Evolutionary conservation across 2,113 vertebrate species (phyloP).

Genomic region (Eidolon helvum): DNA sequence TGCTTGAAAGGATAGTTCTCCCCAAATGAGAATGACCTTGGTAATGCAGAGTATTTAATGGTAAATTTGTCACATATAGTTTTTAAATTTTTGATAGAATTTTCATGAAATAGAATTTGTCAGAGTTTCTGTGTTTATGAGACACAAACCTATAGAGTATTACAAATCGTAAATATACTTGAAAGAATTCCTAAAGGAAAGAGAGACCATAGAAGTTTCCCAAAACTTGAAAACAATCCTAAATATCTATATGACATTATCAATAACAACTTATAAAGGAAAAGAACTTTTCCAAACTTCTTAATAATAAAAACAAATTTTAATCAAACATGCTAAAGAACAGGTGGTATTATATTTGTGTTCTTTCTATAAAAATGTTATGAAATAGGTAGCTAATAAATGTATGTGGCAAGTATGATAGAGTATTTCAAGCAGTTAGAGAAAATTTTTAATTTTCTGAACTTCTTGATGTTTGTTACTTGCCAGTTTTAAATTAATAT

Average conservation of each 20-base stretch:
- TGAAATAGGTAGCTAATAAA: background rate
- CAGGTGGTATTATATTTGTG: background rate
- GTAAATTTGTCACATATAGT: background rate
- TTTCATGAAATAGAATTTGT: background rate
- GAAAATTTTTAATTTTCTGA: background rate
- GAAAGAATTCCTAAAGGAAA: background rate
- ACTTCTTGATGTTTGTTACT: background rate
- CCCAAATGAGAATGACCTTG: background rate
- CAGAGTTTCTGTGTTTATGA: background rate
- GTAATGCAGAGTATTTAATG: background rate
- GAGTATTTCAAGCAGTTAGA: background rate
- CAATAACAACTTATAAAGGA: background rate
- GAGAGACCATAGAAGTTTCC: background rate
- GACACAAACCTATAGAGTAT: background rate
- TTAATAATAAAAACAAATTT: background rate
- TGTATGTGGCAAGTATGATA: background rate
- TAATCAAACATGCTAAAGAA: background rate
- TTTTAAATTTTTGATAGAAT: background rate
- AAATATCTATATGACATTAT: background rate
- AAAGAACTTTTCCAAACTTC: background rate
- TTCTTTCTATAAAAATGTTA: background rate
- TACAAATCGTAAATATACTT: background rate
- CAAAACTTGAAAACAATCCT: background rate
- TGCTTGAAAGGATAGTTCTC: background rate
- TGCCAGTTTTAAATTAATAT: background rate